Base-by-base conservation (phyloP, 2,113 vertebrate genomes). In the Aramus guarauna region DNA sequence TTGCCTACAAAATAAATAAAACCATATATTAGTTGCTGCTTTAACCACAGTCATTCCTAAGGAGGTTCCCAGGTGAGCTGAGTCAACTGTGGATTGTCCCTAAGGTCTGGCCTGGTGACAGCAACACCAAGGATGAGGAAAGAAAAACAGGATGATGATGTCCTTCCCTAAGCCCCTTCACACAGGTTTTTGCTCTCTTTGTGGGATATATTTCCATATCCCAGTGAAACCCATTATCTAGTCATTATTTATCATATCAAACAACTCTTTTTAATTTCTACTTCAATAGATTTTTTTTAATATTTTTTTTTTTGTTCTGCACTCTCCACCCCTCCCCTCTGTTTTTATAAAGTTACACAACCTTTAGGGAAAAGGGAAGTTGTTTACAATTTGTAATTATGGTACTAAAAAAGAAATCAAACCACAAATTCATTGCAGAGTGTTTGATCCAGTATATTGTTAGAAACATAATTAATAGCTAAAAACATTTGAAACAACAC, bases 201-300 rank as follows among this genome's bases (percentile, higher is more conserved):
- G 72, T 96, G 91, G 53, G 83, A 96, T 88, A 26, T 91, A 98
- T 98, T 98, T 98, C 97, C 97, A 98, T 98, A 98, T 98, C 98
- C 98, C 98, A 97, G 71, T 97, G 98, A 98, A 98, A 98, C 97
- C 97, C 94, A 98, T 98, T 98, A 98, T 98, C 95, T 92, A 97
- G 94, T 97, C 96, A 96, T 97, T 97, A 98, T 97, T 98, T 98
- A 98, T 97, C 97, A 98, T 97, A 98, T 98, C 98, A 98, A 98
- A 98, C 92, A 97, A 96, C 95, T 87, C 62, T 96, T 98, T 98
- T 98, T 97, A 96, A 98, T 98, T 98, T 97, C 91, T 97, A 98
- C 97, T 98, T 98, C 98, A 98, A 98, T 98, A 90, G 95, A 95
- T 72, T 92, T 43, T 94, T 77, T 69, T 41, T 41, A 41, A 41